Conservation (phyloP, 2,113 vertebrate genomes). For the Euleptes europaea region DNA sequence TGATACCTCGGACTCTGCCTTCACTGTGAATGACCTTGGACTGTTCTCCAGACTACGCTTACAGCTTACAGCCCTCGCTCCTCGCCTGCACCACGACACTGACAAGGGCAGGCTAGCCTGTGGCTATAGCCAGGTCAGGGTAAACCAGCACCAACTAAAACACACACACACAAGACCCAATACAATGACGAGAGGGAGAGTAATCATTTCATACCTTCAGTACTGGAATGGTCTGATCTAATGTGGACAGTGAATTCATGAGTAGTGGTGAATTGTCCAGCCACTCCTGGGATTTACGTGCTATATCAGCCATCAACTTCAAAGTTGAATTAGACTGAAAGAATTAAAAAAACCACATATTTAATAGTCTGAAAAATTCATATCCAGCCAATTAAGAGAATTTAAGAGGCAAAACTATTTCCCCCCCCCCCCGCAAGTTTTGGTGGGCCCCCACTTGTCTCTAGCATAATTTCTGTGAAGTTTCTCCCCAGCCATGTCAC, state of each 20-base stretch:
- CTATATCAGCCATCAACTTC: constrained; percentile 84
- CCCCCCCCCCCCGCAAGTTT: too few relatives aligned
- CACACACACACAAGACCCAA: background rate
- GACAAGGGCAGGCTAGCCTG: too few relatives aligned
- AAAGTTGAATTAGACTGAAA: constrained; percentile 87
- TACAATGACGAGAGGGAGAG: background rate
- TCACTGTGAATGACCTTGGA: too few relatives aligned
- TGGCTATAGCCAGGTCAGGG: too few relatives aligned
- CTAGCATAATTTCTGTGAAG: too few relatives aligned
- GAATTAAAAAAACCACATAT: constrained; percentile 34
- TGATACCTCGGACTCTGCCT: too few relatives aligned
- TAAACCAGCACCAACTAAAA: background rate
- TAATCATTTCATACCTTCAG: constrained; percentile 80
- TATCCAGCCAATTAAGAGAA: background rate
- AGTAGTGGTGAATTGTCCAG: constrained; percentile 81
- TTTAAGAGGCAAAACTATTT: background rate
- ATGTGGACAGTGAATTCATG: constrained; percentile 77
- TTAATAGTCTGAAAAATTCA: background rate
- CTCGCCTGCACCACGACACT: too few relatives aligned
- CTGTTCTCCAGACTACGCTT: too few relatives aligned
- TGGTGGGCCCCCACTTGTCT: too few relatives aligned
- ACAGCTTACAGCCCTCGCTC: too few relatives aligned
- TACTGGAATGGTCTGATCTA: constrained; percentile 84
- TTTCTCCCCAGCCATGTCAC: background rate
- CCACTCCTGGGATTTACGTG: constrained; percentile 86